These are phyloP conservation scores for Meghimatium bilineatum DNA, from an alignment of 2,888 invertebrate species.

Conservation along the genomic window DNA sequence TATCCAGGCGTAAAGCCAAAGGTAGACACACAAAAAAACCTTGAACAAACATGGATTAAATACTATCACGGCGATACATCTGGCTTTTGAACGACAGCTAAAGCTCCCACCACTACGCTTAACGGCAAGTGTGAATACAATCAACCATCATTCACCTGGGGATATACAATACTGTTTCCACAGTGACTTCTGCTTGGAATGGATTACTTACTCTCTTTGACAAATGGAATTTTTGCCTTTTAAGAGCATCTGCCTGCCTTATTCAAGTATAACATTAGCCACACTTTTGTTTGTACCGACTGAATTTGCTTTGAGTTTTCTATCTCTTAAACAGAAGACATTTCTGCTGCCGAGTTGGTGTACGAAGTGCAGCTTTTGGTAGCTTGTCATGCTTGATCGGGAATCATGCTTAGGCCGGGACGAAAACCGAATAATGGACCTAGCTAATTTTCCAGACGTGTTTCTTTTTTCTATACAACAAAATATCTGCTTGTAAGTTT, in stretches of 20 bases:
- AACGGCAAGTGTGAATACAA: no score
- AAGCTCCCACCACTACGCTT: no score
- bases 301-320: not conserved
- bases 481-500: slow-evolving; percentile 66
- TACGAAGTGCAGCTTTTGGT: slow-evolving; percentile 47
- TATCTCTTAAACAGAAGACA: slow-evolving; percentile 29
- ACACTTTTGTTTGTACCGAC: not conserved
- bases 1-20: no score
- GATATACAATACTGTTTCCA: not conserved
- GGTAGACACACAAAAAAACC: no score
- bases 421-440: slow-evolving; percentile 48
- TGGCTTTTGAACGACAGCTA: no score
- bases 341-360: slow-evolving; percentile 31
- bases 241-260: slow-evolving; percentile 24
- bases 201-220: slow-evolving; percentile 33
- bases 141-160: no score
- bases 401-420: slow-evolving; percentile 32
- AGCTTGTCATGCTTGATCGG: slow-evolving; percentile 37
- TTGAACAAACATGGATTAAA: no score
- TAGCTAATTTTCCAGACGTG: slow-evolving; percentile 16
- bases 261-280: not conserved
- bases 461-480: slow-evolving; percentile 57
- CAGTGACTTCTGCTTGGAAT: slow-evolving; percentile 30
- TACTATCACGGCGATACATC: no score
- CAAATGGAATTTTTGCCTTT: slow-evolving; percentile 41